Evolutionary conservation across 2,888 invertebrate genomes (phyloP), one percentile per base, ranked within the genome.

Genomic region (Caenorhabditis japonica): DNA sequence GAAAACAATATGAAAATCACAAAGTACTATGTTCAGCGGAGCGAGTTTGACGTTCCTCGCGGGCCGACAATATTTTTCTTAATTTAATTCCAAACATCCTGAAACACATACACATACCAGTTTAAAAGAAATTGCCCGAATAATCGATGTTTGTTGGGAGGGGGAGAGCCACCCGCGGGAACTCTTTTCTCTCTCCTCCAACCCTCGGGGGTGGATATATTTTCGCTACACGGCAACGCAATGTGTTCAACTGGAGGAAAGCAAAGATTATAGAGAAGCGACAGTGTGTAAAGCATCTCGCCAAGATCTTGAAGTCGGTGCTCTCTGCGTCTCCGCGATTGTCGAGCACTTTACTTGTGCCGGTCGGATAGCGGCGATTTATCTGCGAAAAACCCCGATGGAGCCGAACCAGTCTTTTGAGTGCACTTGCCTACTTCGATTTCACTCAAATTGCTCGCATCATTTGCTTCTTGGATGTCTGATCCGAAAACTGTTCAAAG

Each of bases 131-230:
- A 55, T 43, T 23, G 59, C 49, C 49, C 47, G 49, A 60, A 60
- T 60, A 60, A 60, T 39, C 51, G 60, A 43, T 60, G 60, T 60
- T 60, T 60, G 60, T 44, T 44, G 44, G 43, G 36, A 25, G 49
- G 46, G 21, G 46, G 49, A 7, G 30, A 30, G 51, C n/a, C 51
- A 19, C 15, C 15, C 21, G 34, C 39, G n/a, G n/a, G n/a, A n/a
- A n/a, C n/a, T n/a, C n/a, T n/a, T 27, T 17, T 17, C 52, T 38
- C 46, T 34, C 47, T 55, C 30, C 15, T 36, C 21, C 36, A 19
- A 12, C 49, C 23, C 53, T 46, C 53, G 64, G 64, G 64, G 64
- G 55, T 56, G 64, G 64, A 64, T 64, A 55, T 64, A 56, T 62
- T 53, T 39, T 39, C 47, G 44, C 47, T 38, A 47, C 46, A 41